Evolutionary conservation across 1,140 invertebrate species (phyloP).

Genomic region (Drosophila kurseongensis): DNA sequence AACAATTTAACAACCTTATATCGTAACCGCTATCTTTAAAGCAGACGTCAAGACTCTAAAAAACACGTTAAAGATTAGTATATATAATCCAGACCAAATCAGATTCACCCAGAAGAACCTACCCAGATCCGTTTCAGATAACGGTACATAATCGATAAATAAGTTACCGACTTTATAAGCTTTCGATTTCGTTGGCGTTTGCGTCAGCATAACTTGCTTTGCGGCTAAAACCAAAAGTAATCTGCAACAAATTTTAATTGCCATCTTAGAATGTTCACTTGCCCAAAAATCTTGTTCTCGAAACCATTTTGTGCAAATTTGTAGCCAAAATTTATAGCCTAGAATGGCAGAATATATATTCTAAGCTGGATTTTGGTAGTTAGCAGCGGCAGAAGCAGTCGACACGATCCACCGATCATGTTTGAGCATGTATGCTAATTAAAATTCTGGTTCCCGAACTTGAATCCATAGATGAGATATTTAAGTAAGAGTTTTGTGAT

Average conservation of each 20-base stretch:
- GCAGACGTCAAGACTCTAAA: neutral
- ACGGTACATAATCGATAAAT: conserved; percentile 30
- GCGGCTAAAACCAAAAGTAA: conserved; percentile 24
- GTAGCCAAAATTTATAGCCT: conserved; percentile 39
- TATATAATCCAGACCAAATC: neutral
- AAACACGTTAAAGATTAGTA: neutral
- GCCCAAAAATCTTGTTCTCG: conserved; percentile 17
- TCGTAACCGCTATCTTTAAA: neutral
- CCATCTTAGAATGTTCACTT: conserved; percentile 22
- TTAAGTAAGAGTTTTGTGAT: conserved; percentile 34
- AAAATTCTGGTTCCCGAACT: conserved; percentile 37
- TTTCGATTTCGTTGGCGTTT: conserved; percentile 29
- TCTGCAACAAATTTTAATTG: conserved; percentile 22
- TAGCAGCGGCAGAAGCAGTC: conserved; percentile 16
- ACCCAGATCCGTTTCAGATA: conserved; percentile 12
- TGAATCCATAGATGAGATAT: conserved; percentile 20
- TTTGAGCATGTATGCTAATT: conserved; percentile 48
- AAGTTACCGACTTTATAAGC: conserved; percentile 11
- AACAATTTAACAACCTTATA: too few relatives aligned
- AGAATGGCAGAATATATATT: conserved; percentile 32
- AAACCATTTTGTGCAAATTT: conserved; percentile 48
- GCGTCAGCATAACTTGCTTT: conserved; percentile 43
- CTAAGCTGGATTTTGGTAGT: conserved; percentile 27
- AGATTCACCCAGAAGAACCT: neutral
- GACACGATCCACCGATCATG: conserved; percentile 45